These are phyloP conservation scores for Ostrea denselamellosa DNA, from an alignment of 1,140 invertebrate species.

Conservation along the genomic window DNA sequence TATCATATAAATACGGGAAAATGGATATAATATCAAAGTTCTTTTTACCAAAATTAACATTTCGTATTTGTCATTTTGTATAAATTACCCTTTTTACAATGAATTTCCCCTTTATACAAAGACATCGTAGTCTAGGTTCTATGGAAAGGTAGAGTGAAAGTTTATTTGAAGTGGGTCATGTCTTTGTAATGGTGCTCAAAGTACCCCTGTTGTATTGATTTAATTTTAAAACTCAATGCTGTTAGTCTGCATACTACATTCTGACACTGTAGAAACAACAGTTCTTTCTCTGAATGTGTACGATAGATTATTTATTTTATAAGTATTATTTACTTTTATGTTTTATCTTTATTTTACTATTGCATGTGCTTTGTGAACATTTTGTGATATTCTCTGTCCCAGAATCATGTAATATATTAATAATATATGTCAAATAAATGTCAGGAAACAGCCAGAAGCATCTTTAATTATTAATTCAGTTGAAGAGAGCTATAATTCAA, in stretches of 20 bases:
- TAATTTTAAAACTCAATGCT: neutral
- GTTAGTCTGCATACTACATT: neutral
- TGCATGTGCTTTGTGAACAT: slow-evolving; percentile 39
- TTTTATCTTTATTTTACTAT: slow-evolving; percentile 35
- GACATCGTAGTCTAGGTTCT: neutral
- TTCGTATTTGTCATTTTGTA: no score
- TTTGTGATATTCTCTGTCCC: slow-evolving; percentile 37
- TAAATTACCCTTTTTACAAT: no score
- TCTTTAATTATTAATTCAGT: no score
- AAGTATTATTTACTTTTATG: neutral
- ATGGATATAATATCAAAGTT: no score
- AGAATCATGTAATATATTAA: slow-evolving; percentile 19
- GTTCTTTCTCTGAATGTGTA: neutral
- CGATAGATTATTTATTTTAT: slow-evolving; percentile 27
- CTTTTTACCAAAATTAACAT: no score
- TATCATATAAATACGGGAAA: no score
- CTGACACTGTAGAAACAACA: neutral
- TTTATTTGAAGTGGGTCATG: neutral
- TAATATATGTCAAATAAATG: slow-evolving; percentile 35
- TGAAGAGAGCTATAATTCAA: no score
- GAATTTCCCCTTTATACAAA: no score
- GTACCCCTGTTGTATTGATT: neutral
- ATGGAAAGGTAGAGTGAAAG: neutral
- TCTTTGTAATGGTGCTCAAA: slow-evolving; percentile 5
- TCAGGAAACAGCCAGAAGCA: neutral